These are phyloP conservation scores for Girardinichthys multiradiatus DNA, from an alignment of 2,113 vertebrate genomes.

Conservation along the genomic window DNA sequence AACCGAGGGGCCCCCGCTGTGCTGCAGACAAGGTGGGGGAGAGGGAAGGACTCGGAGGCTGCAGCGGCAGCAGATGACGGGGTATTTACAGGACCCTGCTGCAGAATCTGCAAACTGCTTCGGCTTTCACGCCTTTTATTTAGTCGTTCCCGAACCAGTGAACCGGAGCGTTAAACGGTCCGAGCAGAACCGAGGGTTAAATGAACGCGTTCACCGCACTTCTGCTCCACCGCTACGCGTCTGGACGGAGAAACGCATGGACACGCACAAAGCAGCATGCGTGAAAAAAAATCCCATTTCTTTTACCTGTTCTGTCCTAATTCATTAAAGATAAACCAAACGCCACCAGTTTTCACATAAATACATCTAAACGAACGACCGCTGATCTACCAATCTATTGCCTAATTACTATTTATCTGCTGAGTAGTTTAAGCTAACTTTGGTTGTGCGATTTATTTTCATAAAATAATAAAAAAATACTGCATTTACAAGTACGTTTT, in stretches of 20 bases:
- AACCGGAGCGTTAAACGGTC: neutral
- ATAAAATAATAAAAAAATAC: too few species aligned
- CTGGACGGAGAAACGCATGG: neutral
- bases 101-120: neutral
- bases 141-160: neutral
- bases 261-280: neutral
- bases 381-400: neutral
- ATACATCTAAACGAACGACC: neutral
- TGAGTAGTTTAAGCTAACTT: neutral
- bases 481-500: too few species aligned
- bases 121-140: conserved; percentile 6
- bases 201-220: neutral
- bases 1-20: conserved; percentile 43
- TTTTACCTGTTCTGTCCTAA: neutral
- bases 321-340: neutral
- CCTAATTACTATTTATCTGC: neutral
- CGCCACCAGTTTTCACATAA: conserved; percentile 2
- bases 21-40: conserved; percentile 45
- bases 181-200: neutral
- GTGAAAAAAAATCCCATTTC: neutral
- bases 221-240: neutral
- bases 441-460: too few species aligned
- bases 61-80: conserved; percentile 35
- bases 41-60: conserved; percentile 27
- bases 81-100: conserved; percentile 17